phyloP scores from a whole-genome alignment of 2,888 invertebrate species.

The Caenorhabditis sp. region DNA sequence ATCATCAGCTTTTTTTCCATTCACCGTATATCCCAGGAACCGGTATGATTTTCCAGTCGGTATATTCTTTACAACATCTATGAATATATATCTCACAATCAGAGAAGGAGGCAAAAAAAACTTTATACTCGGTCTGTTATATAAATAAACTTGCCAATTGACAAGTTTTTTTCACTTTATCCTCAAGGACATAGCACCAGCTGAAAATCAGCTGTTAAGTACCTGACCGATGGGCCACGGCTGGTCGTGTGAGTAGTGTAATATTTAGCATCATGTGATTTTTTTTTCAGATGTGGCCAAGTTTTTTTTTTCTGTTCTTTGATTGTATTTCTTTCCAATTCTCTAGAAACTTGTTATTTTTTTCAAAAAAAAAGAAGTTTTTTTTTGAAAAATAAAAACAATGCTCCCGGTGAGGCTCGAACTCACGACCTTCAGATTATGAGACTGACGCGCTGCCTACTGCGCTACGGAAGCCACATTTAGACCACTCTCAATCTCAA shows the following conservation, averaged over 20 bases:
- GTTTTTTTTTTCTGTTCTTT: neutral
- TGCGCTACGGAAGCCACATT: constrained; percentile 73
- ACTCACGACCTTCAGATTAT: constrained; percentile 93
- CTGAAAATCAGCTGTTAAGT: constrained; percentile 3
- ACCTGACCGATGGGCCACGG: neutral
- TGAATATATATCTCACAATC: neutral
- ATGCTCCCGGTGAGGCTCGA: constrained; percentile 82
- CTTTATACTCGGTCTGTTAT: neutral
- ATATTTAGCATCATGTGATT: neutral
- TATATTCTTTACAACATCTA: neutral
- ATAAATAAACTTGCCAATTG: neutral
- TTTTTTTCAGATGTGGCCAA: neutral
- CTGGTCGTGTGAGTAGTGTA: neutral
- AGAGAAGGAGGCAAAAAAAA: too few species aligned
- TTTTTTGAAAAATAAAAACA: constrained; percentile 22
- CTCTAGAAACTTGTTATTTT: too few species aligned
- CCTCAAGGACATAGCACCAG: neutral
- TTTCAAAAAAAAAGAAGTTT: too few species aligned
- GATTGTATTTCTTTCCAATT: neutral
- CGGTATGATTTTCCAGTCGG: constrained; percentile 1
- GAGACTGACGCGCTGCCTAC: constrained; percentile 89
- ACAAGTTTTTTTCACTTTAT: neutral
- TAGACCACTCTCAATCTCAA: too few species aligned
- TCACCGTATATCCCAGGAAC: neutral
- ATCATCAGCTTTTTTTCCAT: too few species aligned